Percentiles rank a stretch among this genome's conserved stretches.
These are phyloP conservation scores for Psephotus haematonotus DNA, from an alignment of 2,113 vertebrate species.

Conservation along the genomic window DNA sequence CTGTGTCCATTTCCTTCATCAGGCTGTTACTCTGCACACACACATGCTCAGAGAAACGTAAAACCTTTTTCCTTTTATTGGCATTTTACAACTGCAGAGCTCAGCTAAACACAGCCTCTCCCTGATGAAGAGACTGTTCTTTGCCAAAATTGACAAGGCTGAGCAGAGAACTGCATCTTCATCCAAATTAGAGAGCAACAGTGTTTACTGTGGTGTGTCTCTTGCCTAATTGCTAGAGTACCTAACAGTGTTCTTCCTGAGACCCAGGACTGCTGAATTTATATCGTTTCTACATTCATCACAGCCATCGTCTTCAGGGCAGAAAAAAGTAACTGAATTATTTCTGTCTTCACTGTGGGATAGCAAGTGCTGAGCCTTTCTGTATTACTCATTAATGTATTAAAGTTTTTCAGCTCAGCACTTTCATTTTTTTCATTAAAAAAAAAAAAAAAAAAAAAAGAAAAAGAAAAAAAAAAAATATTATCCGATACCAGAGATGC, in stretches of 20 bases:
- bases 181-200: neutral
- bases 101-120: neutral
- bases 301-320: neutral
- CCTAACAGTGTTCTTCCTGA: neutral
- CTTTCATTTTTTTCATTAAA: neutral
- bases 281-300: neutral
- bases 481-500: accelerated
- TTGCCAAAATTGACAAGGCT: neutral
- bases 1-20: neutral
- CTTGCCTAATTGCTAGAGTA: neutral
- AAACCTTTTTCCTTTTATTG: conserved; percentile 46
- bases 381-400: neutral
- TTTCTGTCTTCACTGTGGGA: neutral
- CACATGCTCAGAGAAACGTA: neutral
- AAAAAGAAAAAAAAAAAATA: too few species aligned
- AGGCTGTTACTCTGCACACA: neutral
- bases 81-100: conserved; percentile 11
- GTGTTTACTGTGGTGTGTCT: neutral
- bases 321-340: neutral
- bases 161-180: neutral
- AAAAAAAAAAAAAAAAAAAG: neutral
- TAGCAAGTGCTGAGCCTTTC: neutral
- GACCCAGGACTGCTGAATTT: neutral
- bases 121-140: neutral
- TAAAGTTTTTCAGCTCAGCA: neutral